A percentile compares a stretch with the other conserved stretches of the same genome.
Conservation (phyloP, 2,888 invertebrate species). For the Cheilosia grossa region DNA sequence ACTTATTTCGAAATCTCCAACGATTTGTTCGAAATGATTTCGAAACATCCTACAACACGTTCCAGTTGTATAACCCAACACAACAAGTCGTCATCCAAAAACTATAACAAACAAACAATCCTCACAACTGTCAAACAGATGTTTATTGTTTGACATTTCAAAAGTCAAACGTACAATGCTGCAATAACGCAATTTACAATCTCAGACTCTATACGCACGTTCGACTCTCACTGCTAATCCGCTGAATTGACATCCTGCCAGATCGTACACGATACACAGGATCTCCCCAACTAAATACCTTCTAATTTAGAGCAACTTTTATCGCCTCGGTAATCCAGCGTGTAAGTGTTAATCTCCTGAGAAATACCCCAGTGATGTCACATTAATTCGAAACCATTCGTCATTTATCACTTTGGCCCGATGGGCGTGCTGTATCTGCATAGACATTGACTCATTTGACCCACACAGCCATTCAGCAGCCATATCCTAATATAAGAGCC, state of each 20-base stretch:
- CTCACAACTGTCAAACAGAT: constrained; percentile 20
- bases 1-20: no score
- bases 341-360: constrained; percentile 42
- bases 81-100: background rate
- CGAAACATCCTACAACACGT: no score
- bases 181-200: background rate
- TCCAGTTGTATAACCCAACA: background rate
- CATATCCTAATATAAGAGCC: constrained; percentile 19
- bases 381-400: constrained; percentile 32
- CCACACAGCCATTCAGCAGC: constrained; percentile 33
- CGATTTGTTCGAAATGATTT: no score
- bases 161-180: constrained; percentile 6
- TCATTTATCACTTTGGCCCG: constrained; percentile 35
- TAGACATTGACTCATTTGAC: constrained; percentile 45
- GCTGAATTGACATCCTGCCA: constrained; percentile 1
- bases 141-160: constrained; percentile 8
- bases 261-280: background rate
- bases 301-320: constrained; percentile 35
- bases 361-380: constrained; percentile 51
- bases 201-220: constrained; percentile 22
- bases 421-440: constrained; percentile 9
- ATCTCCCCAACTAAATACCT: background rate
- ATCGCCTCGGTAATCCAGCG: constrained; percentile 1
- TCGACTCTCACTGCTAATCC: constrained; percentile 25
- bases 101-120: background rate